phyloP scores from a whole-genome alignment of 2,113 vertebrate species.

The Monarcha castaneiventris region DNA sequence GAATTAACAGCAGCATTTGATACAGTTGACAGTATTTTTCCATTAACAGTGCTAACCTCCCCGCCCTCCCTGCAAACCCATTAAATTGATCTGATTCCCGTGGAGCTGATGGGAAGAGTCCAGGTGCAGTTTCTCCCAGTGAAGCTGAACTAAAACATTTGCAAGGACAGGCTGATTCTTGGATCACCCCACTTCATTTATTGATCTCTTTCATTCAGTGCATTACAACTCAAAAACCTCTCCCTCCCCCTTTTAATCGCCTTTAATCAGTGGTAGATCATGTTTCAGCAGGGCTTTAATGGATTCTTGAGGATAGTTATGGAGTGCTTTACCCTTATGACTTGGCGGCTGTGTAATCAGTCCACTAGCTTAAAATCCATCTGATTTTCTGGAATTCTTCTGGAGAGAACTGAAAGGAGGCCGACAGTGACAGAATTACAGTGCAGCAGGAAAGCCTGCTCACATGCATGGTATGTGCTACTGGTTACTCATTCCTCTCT shows the following conservation, averaged over 20 bases:
- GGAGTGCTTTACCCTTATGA: not conserved
- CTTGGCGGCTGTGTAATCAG: not conserved
- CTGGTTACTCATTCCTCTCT: not conserved
- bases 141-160: slow-evolving; percentile 25
- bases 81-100: slow-evolving; percentile 30
- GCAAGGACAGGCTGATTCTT: not conserved
- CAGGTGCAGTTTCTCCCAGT: not conserved
- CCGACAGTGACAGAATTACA: not conserved
- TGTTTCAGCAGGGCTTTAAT: slow-evolving; percentile 28
- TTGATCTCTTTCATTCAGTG: slow-evolving; percentile 17
- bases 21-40: slow-evolving; percentile 43
- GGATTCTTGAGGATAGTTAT: slow-evolving; percentile 3
- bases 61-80: not conserved
- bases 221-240: not conserved
- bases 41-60: slow-evolving; percentile 22
- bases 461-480: not conserved
- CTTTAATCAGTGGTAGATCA: slow-evolving; percentile 34
- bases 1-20: slow-evolving; percentile 50
- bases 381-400: slow-evolving; percentile 45
- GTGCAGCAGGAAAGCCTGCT: not conserved
- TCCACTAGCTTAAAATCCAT: slow-evolving; percentile 14
- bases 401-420: slow-evolving; percentile 3
- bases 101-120: not conserved
- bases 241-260: not conserved
- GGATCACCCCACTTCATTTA: not conserved